Evolutionary conservation across 1,140 invertebrate species (phyloP), one percentile per base, ranked within the genome.

Genomic region (Pseudachorutes palmiensis): DNA sequence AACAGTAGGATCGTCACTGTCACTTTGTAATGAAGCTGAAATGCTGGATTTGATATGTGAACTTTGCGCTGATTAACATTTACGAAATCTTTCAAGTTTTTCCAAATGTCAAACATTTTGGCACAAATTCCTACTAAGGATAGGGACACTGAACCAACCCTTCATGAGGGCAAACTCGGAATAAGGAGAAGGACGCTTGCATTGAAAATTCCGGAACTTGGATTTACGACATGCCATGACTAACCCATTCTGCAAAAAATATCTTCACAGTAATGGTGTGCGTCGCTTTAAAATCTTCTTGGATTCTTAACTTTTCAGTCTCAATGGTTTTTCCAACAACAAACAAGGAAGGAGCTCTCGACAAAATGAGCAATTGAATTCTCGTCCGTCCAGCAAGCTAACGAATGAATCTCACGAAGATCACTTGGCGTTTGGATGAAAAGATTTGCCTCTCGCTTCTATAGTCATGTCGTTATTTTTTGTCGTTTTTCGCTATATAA

Each of bases 1-100:
- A 83, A 79, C n/a, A 88, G 72, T 2, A 88, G 76, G 45, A 88
- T 77, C 22, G 85, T 81, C 14, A 86, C 81, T 0, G 86, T 87
- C 14, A 84, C 80, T 75, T 85, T 86, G 66, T 87, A 87, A 76
- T 88, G 86, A 65, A 88, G 79, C 2, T 83, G 82, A 71, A 87
- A 87, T 5, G 86, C 77, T 67, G 81, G 82, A 74, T 87, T 86
- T 73, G 86, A 85, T 22, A 84, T 87, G 66, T 55, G 45, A 19
- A 64, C 36, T 64, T 48, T 63, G 3, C 61, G 3, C n/a, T 26
- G 30, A 26, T 63, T 63, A n/a, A 63, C n/a, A 22, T 24, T 63
- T 12, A 63, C 41, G 9, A 63, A 63, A 45, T 63, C 61, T n/a
- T 48, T 41, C 3, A 63, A n/a, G 2, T 14, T 12, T 48, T 63